These are phyloP conservation scores for Simalia tracyae DNA, from an alignment of 2,797 vertebrate genomes.

Conservation along the genomic window DNA sequence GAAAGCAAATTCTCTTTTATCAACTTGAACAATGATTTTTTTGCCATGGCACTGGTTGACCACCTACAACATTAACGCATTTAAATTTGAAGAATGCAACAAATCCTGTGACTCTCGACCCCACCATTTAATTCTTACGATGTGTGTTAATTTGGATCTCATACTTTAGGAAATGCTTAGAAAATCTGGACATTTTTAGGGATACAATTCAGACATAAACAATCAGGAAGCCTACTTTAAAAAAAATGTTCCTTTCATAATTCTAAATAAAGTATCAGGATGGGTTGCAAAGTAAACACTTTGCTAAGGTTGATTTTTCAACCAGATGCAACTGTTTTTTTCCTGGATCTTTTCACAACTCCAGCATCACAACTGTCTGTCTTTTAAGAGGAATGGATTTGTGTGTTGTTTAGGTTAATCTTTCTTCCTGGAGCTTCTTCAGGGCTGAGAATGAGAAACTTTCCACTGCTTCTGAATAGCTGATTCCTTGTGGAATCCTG, in stretches of 20 bases:
- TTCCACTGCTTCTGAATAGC: rapidly evolving
- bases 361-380: not conserved
- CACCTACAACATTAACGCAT: no score
- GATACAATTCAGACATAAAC: no score
- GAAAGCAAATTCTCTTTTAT: no score
- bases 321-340: slow-evolving; percentile 6
- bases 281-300: not conserved
- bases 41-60: no score
- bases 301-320: not conserved
- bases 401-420: slow-evolving; percentile 31
- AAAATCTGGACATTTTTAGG: not conserved
- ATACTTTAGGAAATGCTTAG: not conserved
- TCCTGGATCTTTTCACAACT: not conserved
- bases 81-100: no score
- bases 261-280: not conserved
- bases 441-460: slow-evolving; percentile 44
- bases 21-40: no score
- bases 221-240: not conserved
- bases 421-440: slow-evolving; percentile 41
- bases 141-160: not conserved
- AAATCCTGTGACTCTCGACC: no score
- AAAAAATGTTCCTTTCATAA: not conserved
- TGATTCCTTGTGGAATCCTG: slow-evolving; percentile 38
- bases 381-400: not conserved
- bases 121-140: not conserved